A percentile compares a stretch with the other conserved stretches of the same genome.
Conservation (phyloP, 1,140 invertebrate species). For the Bombus superbus region DNA sequence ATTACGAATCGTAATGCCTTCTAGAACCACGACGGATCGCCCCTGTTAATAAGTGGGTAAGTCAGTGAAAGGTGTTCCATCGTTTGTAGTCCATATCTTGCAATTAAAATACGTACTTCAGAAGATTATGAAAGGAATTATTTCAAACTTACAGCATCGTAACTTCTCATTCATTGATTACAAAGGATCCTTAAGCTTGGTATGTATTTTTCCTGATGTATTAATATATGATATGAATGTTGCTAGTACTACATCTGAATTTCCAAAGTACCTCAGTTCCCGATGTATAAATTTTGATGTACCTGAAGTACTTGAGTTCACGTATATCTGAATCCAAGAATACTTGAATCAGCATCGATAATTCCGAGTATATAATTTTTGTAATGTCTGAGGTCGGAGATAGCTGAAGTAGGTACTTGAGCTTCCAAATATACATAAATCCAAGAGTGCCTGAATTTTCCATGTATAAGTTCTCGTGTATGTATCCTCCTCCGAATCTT, state of each 20-base stretch:
- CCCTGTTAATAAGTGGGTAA: slow-evolving; percentile 11
- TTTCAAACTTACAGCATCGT: not conserved
- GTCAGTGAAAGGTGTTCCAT: slow-evolving; percentile 24
- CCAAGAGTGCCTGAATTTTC: too few species aligned
- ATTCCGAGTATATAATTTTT: too few species aligned
- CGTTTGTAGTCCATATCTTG: not conserved
- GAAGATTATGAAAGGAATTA: not conserved
- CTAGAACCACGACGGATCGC: not conserved
- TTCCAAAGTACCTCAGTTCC: not conserved
- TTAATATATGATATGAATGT: not conserved
- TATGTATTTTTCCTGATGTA: not conserved
- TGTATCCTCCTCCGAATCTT: too few species aligned
- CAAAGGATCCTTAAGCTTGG: too few species aligned
- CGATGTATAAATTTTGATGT: not conserved
- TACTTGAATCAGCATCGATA: not conserved
- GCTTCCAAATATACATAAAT: too few species aligned
- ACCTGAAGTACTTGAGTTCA: too few species aligned
- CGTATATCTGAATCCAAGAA: not conserved
- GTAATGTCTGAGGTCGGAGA: too few species aligned
- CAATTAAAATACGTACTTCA: not conserved
- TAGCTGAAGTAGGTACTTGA: too few species aligned
- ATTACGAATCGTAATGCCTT: slow-evolving; percentile 56
- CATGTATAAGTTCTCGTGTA: too few species aligned
- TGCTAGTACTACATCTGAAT: not conserved
- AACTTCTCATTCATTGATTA: not conserved